Evolutionary conservation across 2,888 invertebrate species (phyloP), one percentile per base, ranked within the genome.

Genomic region (Tridacna gigas): DNA sequence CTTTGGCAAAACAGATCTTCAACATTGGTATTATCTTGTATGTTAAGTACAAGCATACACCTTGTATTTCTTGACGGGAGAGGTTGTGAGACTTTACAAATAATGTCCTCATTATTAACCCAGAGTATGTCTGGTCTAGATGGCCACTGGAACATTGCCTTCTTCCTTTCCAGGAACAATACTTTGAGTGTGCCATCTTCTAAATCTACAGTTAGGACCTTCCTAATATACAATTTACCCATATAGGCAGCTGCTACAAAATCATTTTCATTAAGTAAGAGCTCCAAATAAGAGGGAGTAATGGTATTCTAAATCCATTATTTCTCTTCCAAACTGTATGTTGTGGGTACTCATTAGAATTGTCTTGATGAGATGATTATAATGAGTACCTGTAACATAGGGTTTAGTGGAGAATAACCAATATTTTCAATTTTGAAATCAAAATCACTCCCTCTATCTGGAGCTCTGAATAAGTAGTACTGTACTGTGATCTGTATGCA

Each of bases 131-230:
- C 75, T 37, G 22, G 12, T 3, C 51, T 18, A 22, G 25, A 28
- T 75, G 75, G 80, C 80, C 80, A 80, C 45, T 80, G 75, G 12
- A 67, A 69, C 60, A 66, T 26, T n/a, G 67, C 25, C 56, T 69
- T 74, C 22, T 25, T 51, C 12, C 26, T 66, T 47, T 80, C 80
- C 67, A 75, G 56, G 69, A 80, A 74, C n/a, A 67, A 77, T 5
- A 66, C 66, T 22, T 65, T 74, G 47, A 71, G 67, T 13, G 51
- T 51, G 51, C 15, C 15, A 15, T 51, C 51, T 15, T 51, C 51
- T 13, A 13, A 11, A 51, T 51, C 51, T n/a, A n/a, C n/a, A n/a
- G n/a, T 13, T 15, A 51, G 11, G 51, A 51, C 15, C 15, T 51
- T 51, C 11, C 51, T 15, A 51, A 51, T 51, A 15, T 51, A 51